Base-by-base conservation (phyloP, 2,888 invertebrate species). In the Baronia brevicornis region DNA sequence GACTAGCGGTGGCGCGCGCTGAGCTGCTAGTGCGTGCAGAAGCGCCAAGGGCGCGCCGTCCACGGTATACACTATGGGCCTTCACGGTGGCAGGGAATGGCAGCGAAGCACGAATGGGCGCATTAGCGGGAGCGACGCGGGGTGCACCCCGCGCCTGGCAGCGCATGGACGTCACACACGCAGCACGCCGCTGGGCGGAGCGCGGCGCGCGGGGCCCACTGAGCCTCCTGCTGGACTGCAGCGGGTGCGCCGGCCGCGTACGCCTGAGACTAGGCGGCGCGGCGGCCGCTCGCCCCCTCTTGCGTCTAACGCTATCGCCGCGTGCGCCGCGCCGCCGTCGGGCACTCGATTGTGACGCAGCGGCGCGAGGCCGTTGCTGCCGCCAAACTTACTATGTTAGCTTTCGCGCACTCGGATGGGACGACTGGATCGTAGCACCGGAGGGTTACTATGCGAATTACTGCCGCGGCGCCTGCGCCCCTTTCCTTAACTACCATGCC, bases 401-500 rank as follows among this genome's bases (percentile, higher is more conserved):
- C 72, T 96, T 96, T 84, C 91, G 92, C 62, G 91, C 93, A 54
- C 87, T 96, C 29, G 95, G 95, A 51, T 96, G 96, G 96, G 94
- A 95, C 77, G 95, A 96, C 84, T 96, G 95, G 95, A 95, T 96
- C 62, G 93, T 95, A 51, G 93, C 93, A 46, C 94, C 94, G 13
- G 88, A 90, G 58, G 95, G 96, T 51, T 96, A 96, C 85, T 94
- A 93, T 77, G 96, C 96, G 38, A 96, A 96, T 78, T 96, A 95
- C 79, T 96, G 96, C 80, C 89, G 93, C 58, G 96, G 96, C 46
- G 93, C 93, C 62, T 96, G 96, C 79, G 91, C 91, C 22, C 88
- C 94, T 36, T 93, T 91, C 85, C 90, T 91, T 68, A 93, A 91
- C 40, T 94, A 94, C 84, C 93, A 96, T 84, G 92, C 95, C 44